A percentile compares a stretch with the other conserved stretches of the same genome.
phyloP scores from a whole-genome alignment of 2,888 invertebrate genomes.

The Cenopis cana region DNA sequence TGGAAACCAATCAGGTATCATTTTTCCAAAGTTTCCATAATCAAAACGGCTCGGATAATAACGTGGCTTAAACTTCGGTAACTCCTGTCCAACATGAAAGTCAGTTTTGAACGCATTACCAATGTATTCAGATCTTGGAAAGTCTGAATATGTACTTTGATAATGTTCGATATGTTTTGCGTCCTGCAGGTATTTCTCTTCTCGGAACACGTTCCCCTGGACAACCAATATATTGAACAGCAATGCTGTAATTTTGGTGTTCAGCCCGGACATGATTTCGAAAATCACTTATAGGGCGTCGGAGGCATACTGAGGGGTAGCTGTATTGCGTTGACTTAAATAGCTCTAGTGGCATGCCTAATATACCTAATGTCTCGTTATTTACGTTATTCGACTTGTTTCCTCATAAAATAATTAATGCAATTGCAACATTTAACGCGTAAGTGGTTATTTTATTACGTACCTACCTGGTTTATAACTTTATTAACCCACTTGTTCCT shows the following conservation, averaged over 20 bases:
- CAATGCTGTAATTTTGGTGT: slow-evolving; percentile 30
- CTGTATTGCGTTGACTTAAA: slow-evolving; percentile 15
- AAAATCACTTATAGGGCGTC: slow-evolving; percentile 43
- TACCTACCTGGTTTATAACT: too few species aligned
- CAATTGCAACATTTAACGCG: neutral
- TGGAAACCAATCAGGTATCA: slow-evolving; percentile 11
- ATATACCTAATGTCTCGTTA: neutral
- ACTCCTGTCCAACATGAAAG: slow-evolving; percentile 8
- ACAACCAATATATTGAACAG: slow-evolving; percentile 36
- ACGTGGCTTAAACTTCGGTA: neutral
- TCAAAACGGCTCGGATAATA: neutral
- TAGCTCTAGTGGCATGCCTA: neutral
- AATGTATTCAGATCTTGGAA: slow-evolving; percentile 22
- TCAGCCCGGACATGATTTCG: slow-evolving; percentile 39
- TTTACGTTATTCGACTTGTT: neutral
- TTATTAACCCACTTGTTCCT: too few species aligned
- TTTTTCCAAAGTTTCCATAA: neutral
- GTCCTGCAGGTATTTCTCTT: slow-evolving; percentile 19
- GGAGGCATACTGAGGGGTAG: neutral
- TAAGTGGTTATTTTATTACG: too few species aligned
- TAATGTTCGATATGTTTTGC: slow-evolving; percentile 24
- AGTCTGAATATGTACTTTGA: slow-evolving; percentile 32
- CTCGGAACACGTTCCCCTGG: slow-evolving; percentile 24
- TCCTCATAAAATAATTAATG: slow-evolving; percentile 13
- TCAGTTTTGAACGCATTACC: neutral